Percentiles rank a stretch among this genome's conserved stretches.
Evolutionary conservation across 2,113 vertebrate species (phyloP).

Genomic region (Cynoglossus semilaevis): DNA sequence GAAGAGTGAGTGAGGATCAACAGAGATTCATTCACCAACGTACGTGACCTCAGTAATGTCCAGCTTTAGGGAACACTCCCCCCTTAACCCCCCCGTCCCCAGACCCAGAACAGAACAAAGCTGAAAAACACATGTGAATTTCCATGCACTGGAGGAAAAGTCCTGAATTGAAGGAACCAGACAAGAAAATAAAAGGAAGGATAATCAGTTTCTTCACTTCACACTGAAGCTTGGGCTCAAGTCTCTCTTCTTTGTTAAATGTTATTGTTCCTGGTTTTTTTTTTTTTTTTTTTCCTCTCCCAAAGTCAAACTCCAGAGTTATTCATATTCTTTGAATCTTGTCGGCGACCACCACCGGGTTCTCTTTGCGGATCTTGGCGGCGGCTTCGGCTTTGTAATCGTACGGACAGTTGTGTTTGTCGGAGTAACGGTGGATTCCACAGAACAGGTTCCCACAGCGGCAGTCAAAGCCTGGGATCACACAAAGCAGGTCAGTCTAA

Average conservation of each 20-base stretch:
- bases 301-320: constrained; percentile 41
- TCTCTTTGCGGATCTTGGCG: constrained; percentile 87
- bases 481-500: neutral
- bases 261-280: constrained; percentile 26
- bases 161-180: constrained; percentile 26
- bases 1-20: too few species aligned
- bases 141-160: constrained; percentile 52
- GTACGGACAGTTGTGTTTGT: constrained; percentile 86
- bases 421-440: constrained; percentile 86
- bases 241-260: constrained; percentile 38
- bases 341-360: constrained; percentile 84
- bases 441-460: constrained; percentile 90
- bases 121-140: constrained; percentile 38
- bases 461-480: constrained; percentile 81
- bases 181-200: constrained; percentile 1
- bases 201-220: constrained; percentile 60
- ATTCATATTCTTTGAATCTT: constrained; percentile 91
- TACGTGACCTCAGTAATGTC: too few species aligned
- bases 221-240: constrained; percentile 47
- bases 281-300: neutral
- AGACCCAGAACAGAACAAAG: constrained; percentile 36
- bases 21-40: too few species aligned
- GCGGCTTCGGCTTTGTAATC: constrained; percentile 87
- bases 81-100: neutral
- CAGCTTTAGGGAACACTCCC: too few species aligned